Conservation (phyloP, 2,888 invertebrate genomes). For the Galerucella pusilla region DNA sequence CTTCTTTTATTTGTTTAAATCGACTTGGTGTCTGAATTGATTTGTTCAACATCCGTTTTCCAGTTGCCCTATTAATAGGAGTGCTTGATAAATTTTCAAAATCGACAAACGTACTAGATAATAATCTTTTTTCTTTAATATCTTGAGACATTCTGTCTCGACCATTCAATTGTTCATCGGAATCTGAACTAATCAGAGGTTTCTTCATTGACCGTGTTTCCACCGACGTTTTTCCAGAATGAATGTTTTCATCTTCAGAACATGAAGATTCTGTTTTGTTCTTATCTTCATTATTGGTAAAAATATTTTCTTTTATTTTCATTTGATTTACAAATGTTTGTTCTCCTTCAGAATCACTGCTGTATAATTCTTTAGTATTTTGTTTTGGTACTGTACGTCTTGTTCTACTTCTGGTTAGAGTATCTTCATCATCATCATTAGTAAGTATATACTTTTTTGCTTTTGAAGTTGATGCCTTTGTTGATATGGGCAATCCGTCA, state of each 20-base stretch:
- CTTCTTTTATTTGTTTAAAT: constrained; percentile 33
- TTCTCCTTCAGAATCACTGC: constrained; percentile 1
- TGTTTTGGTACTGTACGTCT: neutral
- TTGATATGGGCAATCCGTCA: too few relatives aligned
- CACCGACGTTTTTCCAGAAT: neutral
- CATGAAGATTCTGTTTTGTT: neutral
- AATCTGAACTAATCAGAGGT: constrained; percentile 17
- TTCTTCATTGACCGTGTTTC: neutral
- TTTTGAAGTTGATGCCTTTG: too few relatives aligned
- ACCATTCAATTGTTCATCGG: constrained; percentile 7
- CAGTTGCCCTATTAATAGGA: constrained; percentile 24
- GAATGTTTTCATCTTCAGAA: neutral
- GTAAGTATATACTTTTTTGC: too few relatives aligned
- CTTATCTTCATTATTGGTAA: neutral
- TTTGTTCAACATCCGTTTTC: constrained; percentile 39
- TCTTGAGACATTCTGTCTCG: constrained; percentile 29
- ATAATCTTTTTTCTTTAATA: constrained; percentile 29
- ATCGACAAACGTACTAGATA: constrained; percentile 40
- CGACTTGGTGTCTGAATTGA: constrained; percentile 41
- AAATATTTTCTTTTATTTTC: neutral
- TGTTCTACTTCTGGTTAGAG: too few relatives aligned
- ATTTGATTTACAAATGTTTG: neutral
- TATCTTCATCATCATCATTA: too few relatives aligned
- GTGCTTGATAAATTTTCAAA: neutral
- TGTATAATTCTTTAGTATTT: neutral